Base-by-base conservation (phyloP, 1,140 invertebrate genomes). In the Lepidostoma basale region DNA sequence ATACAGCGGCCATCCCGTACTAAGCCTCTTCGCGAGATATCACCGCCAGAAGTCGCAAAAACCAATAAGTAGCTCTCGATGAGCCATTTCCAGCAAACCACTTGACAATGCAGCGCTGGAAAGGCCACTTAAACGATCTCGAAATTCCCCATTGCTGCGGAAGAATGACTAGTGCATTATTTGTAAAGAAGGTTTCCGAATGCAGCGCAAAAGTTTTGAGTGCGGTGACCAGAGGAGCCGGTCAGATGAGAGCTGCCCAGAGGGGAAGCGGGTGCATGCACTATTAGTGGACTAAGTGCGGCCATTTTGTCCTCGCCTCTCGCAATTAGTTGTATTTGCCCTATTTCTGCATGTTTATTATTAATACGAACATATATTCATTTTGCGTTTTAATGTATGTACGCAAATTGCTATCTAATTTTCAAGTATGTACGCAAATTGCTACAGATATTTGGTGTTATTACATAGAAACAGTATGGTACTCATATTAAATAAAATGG, bases 31-130 rank as follows among this genome's bases (percentile, higher is more conserved):
- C 52, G 26, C 59, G 18, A 65, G 66, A 62, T 66, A 65, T 72
- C 70, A 65, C 54, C 26, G 62, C 70, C 70, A 72, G 70, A 72
- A 59, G 42, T 40, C 52, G 54, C 33, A 62, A 56, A 44, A 60
- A 66, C 44, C 54, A 59, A 58, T 49, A 49, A 70, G 69, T 67
- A 28, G 47, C 63, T 47, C 66, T 68, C 58, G 66, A 49, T 60
- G 58, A 62, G 30, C 40, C 59, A 49, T 68, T 62, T 52, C 22
- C 44, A 62, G 59, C 45, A 10, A 59, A 20, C 65, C 58, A 45
- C 54, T 66, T 49, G 64, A 40, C 30, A 60, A 68, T 62, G 56
- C 59, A 62, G 52, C 25, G 47, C 4, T 5, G 36, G 25, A 28
- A 20, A 47, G 59, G 26, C 60, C 60, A 33, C 60, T 62, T 52